These are phyloP conservation scores for Aphidius ervi DNA, from an alignment of 1,140 invertebrate species.

Conservation along the genomic window DNA sequence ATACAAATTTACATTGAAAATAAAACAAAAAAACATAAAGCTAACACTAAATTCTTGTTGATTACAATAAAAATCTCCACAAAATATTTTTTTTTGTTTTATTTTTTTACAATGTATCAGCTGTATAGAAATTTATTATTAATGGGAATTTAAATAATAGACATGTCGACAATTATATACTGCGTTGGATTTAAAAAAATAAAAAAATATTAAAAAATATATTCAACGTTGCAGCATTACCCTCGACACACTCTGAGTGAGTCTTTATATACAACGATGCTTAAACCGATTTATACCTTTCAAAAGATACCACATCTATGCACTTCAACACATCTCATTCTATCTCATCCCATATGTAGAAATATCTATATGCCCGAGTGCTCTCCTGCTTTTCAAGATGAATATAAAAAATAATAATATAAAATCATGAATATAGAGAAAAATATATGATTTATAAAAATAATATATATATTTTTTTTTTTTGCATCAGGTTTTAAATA, in stretches of 20 bases:
- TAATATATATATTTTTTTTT: too few relatives aligned
- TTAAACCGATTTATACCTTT: slow-evolving; percentile 10
- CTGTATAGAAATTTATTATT: too few relatives aligned
- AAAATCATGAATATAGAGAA: too few relatives aligned
- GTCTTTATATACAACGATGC: neutral
- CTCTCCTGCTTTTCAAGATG: neutral
- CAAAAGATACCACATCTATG: slow-evolving; percentile 1
- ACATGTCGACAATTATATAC: neutral
- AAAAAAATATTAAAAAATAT: neutral
- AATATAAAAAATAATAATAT: too few relatives aligned
- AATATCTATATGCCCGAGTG: slow-evolving; percentile 8
- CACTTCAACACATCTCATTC: neutral
- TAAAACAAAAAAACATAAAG: too few relatives aligned
- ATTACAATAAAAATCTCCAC: neutral
- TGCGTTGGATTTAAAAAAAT: neutral
- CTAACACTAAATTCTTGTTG: too few relatives aligned
- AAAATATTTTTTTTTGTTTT: neutral
- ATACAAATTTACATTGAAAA: too few relatives aligned
- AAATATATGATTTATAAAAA: too few relatives aligned
- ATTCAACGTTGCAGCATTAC: slow-evolving; percentile 2
- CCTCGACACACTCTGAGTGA: neutral
- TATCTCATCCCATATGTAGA: neutral
- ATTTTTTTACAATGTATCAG: too few relatives aligned
- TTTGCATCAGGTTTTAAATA: too few relatives aligned
- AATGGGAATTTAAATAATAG: too few relatives aligned